Percentiles rank a stretch among this genome's conserved stretches.
Evolutionary conservation across 2,888 invertebrate genomes (phyloP).

Genomic region (Melolontha melolontha): DNA sequence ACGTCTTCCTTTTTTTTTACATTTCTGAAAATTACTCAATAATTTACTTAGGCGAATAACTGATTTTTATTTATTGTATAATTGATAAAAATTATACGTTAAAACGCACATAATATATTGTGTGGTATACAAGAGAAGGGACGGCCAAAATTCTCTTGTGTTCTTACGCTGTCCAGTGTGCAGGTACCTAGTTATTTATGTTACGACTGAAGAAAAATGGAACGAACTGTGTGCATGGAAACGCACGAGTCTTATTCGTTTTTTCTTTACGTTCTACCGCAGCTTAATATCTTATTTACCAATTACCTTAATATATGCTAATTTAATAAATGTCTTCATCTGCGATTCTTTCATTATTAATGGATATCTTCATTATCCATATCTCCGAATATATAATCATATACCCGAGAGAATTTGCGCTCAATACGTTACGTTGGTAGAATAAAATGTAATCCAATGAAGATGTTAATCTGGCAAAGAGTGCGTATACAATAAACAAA

Average conservation of each 20-base stretch:
- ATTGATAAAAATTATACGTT: constrained; percentile 42
- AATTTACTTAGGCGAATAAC: constrained; percentile 34
- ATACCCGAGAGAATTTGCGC: constrained; percentile 11
- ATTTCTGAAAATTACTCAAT: constrained; percentile 23
- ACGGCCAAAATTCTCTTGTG: constrained; percentile 39
- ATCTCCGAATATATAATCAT: constrained; percentile 41
- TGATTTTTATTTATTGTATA: constrained; percentile 43
- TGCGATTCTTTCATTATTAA: constrained; percentile 44
- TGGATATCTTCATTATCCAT: constrained; percentile 43
- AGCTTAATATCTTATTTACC: constrained; percentile 42
- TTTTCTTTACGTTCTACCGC: constrained; percentile 17
- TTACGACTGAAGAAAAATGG: constrained; percentile 38
- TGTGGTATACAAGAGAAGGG: constrained; percentile 43
- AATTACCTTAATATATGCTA: constrained; percentile 46
- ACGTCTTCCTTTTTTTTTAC: constrained; percentile 3
- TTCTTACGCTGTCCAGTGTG: constrained; percentile 35
- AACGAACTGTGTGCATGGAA: constrained; percentile 31
- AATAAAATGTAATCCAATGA: constrained; percentile 10
- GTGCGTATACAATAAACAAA: constrained; percentile 27
- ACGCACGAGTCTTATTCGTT: constrained; percentile 20
- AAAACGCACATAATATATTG: constrained; percentile 37
- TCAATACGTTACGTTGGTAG: constrained; percentile 7
- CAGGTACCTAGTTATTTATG: constrained; percentile 42
- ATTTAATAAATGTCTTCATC: constrained; percentile 47
- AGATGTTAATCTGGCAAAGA: constrained; percentile 28